Evolutionary conservation across 2,113 vertebrate genomes (phyloP).

Genomic region (Dromas ardeola): DNA sequence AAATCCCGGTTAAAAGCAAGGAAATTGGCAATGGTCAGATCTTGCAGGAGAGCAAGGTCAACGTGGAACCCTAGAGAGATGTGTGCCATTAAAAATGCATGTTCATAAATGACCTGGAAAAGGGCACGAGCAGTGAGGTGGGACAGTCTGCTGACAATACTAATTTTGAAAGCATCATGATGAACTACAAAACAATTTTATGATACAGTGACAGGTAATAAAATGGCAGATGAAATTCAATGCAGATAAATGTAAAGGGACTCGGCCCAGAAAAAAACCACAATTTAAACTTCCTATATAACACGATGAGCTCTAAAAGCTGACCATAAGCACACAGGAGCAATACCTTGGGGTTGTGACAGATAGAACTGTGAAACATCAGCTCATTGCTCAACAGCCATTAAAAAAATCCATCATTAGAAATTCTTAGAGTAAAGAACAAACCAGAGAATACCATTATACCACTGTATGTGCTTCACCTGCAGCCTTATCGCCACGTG

Average conservation of each 20-base stretch:
- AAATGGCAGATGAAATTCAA: not conserved
- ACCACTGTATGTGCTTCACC: not conserved
- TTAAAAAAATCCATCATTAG: not conserved
- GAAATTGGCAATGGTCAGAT: not conserved
- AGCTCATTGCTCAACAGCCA: not conserved
- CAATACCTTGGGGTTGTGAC: not conserved
- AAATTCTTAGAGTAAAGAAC: not conserved
- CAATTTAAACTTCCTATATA: not conserved
- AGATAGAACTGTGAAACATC: not conserved
- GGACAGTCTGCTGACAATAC: conserved; percentile 13
- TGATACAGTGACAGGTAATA: not conserved
- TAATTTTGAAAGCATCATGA: not conserved
- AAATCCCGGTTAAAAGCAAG: not conserved
- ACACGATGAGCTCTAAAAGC: not conserved
- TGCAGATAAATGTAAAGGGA: not conserved
- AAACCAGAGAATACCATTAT: not conserved
- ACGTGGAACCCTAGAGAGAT: not conserved
- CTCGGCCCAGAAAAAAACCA: not conserved
- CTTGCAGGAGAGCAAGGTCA: not conserved
- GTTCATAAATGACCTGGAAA: conserved; percentile 4
- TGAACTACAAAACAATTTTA: conserved; percentile 29
- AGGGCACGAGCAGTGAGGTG: not conserved
- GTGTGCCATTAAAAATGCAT: conserved; percentile 4
- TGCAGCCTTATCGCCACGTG: not conserved
- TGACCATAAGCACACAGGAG: not conserved